Evolutionary conservation across 2,113 vertebrate genomes (phyloP).

Genomic region (Varanus salvator): DNA sequence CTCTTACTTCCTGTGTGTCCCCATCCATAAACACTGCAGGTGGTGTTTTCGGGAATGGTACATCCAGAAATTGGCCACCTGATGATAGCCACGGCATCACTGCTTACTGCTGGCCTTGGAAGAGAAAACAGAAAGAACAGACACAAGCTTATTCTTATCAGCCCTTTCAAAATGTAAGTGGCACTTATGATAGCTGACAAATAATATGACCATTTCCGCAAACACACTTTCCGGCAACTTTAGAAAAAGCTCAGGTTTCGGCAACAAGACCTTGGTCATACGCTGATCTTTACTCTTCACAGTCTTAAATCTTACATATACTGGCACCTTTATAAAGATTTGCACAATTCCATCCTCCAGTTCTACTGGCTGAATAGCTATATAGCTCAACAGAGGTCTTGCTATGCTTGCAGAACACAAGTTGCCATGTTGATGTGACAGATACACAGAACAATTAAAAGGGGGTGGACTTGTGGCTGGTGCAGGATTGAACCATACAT

Average conservation of each 20-base stretch:
- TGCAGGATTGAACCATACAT: neutral
- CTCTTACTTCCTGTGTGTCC: slow-evolving; percentile 95
- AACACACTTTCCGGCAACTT: slow-evolving; percentile 27
- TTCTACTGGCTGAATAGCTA: neutral
- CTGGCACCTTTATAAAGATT: neutral
- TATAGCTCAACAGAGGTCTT: neutral
- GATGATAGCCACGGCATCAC: slow-evolving; percentile 87
- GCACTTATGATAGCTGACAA: neutral
- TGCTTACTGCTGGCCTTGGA: slow-evolving; percentile 85
- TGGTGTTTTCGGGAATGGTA: slow-evolving; percentile 88
- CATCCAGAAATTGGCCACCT: slow-evolving; percentile 92
- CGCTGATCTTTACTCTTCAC: slow-evolving; percentile 17
- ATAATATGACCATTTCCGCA: slow-evolving; percentile 13
- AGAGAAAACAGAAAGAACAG: slow-evolving; percentile 34
- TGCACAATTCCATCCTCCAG: neutral
- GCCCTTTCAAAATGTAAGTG: neutral
- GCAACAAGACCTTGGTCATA: slow-evolving; percentile 12
- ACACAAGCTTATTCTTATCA: neutral
- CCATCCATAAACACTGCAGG: slow-evolving; percentile 96
- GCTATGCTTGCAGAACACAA: neutral
- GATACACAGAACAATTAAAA: neutral
- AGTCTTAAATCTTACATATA: slow-evolving; percentile 13
- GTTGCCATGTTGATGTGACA: neutral
- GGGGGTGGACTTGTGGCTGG: neutral
- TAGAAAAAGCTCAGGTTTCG: slow-evolving; percentile 26